A percentile compares a stretch with the other conserved stretches of the same genome.
These are phyloP conservation scores for Cotesia typhae DNA, from an alignment of 1,140 invertebrate genomes.

Conservation along the genomic window DNA sequence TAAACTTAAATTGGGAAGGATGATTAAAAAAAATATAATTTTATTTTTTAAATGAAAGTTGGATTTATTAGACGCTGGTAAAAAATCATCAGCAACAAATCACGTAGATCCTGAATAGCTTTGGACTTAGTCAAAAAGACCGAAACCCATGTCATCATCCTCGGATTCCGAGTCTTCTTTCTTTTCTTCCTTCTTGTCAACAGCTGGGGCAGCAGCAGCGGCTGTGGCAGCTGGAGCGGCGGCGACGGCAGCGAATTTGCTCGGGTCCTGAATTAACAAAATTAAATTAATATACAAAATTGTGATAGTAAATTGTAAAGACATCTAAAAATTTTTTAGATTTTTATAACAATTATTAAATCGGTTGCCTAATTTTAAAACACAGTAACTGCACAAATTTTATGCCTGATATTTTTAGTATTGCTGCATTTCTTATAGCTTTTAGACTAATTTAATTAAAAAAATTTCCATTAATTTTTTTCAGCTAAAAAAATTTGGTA, in stretches of 20 bases:
- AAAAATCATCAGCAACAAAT: constrained; percentile 41
- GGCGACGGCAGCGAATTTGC: constrained; percentile 86
- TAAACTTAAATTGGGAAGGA: neutral
- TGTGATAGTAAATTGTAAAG: too few relatives aligned
- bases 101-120: constrained; percentile 36
- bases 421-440: too few relatives aligned
- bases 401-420: too few relatives aligned
- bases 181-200: constrained; percentile 77
- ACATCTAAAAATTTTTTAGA: neutral
- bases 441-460: too few relatives aligned
- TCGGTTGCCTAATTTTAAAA: too few relatives aligned
- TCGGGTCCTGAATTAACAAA: constrained; percentile 79
- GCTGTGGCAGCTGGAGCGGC: constrained; percentile 70
- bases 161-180: constrained; percentile 83
- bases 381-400: too few relatives aligned
- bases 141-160: constrained; percentile 97
- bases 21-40: neutral
- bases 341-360: neutral
- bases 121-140: constrained; percentile 88
- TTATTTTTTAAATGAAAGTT: constrained; percentile 28
- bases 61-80: constrained; percentile 52
- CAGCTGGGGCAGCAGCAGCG: constrained; percentile 68
- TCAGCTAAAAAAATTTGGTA: too few relatives aligned
- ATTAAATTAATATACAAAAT: constrained; percentile 31
- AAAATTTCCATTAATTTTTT: too few relatives aligned